A percentile compares a stretch with the other conserved stretches of the same genome.
These are phyloP conservation scores for Xestobium rufovillosum DNA, from an alignment of 2,888 invertebrate species.

Conservation along the genomic window DNA sequence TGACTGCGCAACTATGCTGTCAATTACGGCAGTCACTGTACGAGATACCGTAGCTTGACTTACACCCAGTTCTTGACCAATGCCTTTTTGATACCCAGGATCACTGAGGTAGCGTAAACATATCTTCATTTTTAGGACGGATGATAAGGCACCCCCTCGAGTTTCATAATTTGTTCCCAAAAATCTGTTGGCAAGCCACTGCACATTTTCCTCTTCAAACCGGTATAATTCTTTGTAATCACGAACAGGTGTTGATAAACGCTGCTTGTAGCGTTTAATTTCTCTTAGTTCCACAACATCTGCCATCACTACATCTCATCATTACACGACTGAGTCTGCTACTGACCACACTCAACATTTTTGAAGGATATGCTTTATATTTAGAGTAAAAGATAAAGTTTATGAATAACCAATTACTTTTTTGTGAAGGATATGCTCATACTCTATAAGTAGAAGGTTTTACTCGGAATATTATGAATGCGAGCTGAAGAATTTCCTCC, in stretches of 20 bases:
- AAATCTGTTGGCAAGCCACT: conserved; percentile 4
- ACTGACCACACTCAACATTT: too few species aligned
- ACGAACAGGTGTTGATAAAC: neutral
- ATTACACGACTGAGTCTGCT: too few species aligned
- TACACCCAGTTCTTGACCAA: conserved; percentile 4
- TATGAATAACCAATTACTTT: too few species aligned
- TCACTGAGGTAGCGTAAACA: conserved; percentile 6
- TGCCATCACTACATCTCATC: conserved; percentile 11
- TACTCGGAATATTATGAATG: too few species aligned
- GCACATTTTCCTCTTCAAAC: conserved; percentile 6
- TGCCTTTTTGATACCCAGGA: conserved; percentile 2
- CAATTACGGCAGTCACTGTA: neutral
- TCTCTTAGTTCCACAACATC: conserved; percentile 7
- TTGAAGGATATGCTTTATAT: too few species aligned
- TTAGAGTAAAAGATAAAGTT: too few species aligned
- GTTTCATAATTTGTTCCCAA: conserved; percentile 4
- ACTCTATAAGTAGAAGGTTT: too few species aligned
- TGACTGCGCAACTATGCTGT: conserved; percentile 2
- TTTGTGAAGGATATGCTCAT: too few species aligned
- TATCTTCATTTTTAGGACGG: conserved; percentile 5
- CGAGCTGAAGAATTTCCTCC: too few species aligned
- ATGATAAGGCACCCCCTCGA: conserved; percentile 7
- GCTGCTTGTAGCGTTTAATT: conserved; percentile 4
- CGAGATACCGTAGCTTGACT: conserved; percentile 9
- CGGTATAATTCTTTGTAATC: conserved; percentile 7